These are phyloP conservation scores for Bostrychus sinensis DNA, from an alignment of 2,113 vertebrate species.

Conservation along the genomic window DNA sequence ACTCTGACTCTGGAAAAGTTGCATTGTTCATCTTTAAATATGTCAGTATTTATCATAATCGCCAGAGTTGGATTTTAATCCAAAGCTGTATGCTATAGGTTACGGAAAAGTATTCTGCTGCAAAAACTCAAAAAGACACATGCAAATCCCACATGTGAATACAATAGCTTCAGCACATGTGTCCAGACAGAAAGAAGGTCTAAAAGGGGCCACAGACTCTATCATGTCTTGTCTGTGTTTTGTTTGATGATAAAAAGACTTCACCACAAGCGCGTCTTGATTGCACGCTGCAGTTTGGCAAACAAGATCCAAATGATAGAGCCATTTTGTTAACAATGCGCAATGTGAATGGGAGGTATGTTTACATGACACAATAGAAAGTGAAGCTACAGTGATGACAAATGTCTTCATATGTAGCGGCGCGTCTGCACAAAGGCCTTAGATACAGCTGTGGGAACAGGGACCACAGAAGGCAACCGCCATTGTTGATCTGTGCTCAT, in stretches of 20 bases:
- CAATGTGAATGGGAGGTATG: constrained; percentile 12
- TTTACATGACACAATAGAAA: constrained; percentile 44
- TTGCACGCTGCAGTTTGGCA: constrained; percentile 22
- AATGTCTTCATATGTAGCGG: constrained; percentile 1
- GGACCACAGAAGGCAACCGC: constrained; percentile 22
- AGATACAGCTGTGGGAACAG: neutral
- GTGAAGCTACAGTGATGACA: neutral
- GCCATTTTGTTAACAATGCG: constrained; percentile 12
- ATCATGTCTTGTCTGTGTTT: neutral
- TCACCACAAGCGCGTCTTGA: constrained; percentile 24
- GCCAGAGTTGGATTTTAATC: no score
- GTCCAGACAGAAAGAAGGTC: no score
- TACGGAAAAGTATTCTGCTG: no score
- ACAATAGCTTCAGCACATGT: no score
- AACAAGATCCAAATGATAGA: constrained; percentile 1
- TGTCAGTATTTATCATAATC: no score
- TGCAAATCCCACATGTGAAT: no score
- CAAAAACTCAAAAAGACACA: no score
- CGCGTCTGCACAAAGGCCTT: constrained; percentile 30
- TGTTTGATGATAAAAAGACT: neutral
- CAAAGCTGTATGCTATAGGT: no score
- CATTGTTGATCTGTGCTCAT: constrained; percentile 52
- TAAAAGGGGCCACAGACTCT: no score
- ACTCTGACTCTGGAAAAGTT: no score
- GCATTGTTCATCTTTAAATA: no score